Percentiles rank a stretch among this genome's conserved stretches.
Conservation (phyloP, 2,797 vertebrate species). For the Phoeniculus purpureus region DNA sequence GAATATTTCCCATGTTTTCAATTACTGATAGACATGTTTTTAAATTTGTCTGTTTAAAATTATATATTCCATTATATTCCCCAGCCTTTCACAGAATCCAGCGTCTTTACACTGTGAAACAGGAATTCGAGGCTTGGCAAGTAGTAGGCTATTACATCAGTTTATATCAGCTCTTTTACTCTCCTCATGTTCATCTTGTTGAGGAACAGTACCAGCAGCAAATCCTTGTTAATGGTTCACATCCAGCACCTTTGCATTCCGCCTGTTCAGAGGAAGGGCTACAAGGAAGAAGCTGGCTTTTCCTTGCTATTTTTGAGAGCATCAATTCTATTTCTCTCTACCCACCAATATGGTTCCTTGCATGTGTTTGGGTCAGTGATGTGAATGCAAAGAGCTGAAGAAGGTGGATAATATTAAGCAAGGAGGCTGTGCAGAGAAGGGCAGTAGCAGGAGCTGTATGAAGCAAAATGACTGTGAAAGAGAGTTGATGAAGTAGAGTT, state of each 20-base stretch:
- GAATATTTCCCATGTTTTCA: conserved; percentile 23
- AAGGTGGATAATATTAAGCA: neutral
- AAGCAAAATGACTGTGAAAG: neutral
- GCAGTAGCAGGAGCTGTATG: neutral
- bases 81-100: neutral
- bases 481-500: neutral
- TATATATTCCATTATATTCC: neutral
- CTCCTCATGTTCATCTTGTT: conserved; percentile 11
- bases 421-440: neutral
- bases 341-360: neutral
- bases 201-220: neutral
- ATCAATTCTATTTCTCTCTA: neutral
- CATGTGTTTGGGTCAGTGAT: accelerated
- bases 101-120: neutral
- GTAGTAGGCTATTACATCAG: neutral
- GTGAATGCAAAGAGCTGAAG: neutral
- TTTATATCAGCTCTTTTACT: neutral
- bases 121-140: conserved; percentile 19
- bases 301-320: neutral
- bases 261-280: neutral
- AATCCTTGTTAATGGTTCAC: neutral
- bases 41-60: neutral
- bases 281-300: neutral
- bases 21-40: conserved; percentile 31
- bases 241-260: neutral